Conservation (phyloP, 2,113 vertebrate genomes). For the Synodontis membranacea region DNA sequence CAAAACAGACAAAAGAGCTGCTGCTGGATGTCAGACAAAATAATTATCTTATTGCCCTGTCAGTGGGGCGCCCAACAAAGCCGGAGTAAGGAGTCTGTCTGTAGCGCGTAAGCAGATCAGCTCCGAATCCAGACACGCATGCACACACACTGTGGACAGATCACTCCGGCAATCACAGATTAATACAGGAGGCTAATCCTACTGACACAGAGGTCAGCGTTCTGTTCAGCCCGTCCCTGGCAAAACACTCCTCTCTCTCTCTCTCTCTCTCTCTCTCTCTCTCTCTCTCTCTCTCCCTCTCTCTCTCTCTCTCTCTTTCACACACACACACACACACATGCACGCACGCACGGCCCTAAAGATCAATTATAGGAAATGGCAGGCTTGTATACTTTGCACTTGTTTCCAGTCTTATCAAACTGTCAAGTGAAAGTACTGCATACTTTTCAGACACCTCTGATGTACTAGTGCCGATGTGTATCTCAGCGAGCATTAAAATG, state of each 20-base stretch:
- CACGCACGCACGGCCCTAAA: no score
- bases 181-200: constrained; percentile 71
- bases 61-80: constrained; percentile 48
- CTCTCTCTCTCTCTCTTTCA: constrained; percentile 37
- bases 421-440: background rate
- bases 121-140: constrained; percentile 31
- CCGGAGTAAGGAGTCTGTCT: constrained; percentile 45
- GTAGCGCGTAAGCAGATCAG: constrained; percentile 36
- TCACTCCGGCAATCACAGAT: constrained; percentile 70
- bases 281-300: constrained; percentile 24
- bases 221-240: constrained; percentile 58
- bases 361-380: constrained; percentile 18
- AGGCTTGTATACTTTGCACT: constrained; percentile 18
- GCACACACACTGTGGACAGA: constrained; percentile 38
- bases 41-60: constrained; percentile 52
- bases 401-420: background rate
- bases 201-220: constrained; percentile 65
- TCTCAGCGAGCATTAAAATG: background rate
- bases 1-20: constrained; percentile 29
- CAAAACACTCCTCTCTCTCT: constrained; percentile 55
- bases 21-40: constrained; percentile 40
- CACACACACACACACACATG: constrained; percentile 47
- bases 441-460: background rate
- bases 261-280: constrained; percentile 28
- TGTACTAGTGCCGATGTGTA: background rate